Percentiles rank a stretch among this genome's conserved stretches.
These are phyloP conservation scores for Nudaria mundana DNA, from an alignment of 2,888 invertebrate genomes.

Conservation along the genomic window DNA sequence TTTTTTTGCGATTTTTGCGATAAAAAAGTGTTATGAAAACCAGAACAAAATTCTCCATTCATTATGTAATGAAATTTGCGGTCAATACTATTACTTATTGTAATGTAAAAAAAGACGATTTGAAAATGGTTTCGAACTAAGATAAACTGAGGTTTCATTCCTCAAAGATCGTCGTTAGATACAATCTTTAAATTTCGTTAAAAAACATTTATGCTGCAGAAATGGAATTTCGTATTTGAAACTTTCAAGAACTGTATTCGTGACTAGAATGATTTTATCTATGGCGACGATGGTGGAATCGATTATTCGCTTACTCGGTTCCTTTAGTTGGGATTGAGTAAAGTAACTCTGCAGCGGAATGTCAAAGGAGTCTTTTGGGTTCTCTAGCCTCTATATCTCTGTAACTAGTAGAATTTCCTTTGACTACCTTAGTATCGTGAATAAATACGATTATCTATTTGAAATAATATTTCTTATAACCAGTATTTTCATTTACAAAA, in stretches of 20 bases:
- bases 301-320: slow-evolving; percentile 22
- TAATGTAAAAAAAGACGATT: too few relatives aligned
- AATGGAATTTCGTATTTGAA: slow-evolving; percentile 18
- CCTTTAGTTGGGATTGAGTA: slow-evolving; percentile 7
- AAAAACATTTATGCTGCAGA: slow-evolving; percentile 19
- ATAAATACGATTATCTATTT: too few relatives aligned
- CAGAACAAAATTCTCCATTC: too few relatives aligned
- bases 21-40: too few relatives aligned
- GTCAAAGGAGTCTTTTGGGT: neutral
- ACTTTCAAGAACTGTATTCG: slow-evolving; percentile 26
- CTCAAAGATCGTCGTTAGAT: slow-evolving; percentile 2
- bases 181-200: slow-evolving; percentile 14
- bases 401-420: neutral
- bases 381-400: neutral
- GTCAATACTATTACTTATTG: too few relatives aligned
- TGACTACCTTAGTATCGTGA: too few relatives aligned
- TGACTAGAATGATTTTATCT: slow-evolving; percentile 28
- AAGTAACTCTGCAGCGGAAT: neutral
- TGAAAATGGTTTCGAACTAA: neutral
- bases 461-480: too few relatives aligned
- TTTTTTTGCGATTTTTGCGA: too few relatives aligned
- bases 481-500: too few relatives aligned
- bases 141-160: slow-evolving; percentile 11
- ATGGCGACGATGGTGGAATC: slow-evolving; percentile 13
- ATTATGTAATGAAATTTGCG: too few relatives aligned